These are phyloP conservation scores for Zele albiditarsus DNA, from an alignment of 2,888 invertebrate genomes.

Conservation along the genomic window DNA sequence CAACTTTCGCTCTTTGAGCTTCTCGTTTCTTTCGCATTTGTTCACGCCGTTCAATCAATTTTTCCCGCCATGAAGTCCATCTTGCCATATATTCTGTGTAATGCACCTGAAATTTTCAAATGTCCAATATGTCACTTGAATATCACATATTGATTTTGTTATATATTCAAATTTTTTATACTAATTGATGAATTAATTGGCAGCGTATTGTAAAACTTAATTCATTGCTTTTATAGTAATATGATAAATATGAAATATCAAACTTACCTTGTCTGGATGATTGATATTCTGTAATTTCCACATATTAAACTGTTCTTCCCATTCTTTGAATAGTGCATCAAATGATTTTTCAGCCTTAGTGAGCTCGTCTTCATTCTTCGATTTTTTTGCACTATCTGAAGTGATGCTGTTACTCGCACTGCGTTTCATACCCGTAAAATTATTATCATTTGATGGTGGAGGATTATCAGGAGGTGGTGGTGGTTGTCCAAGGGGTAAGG, in stretches of 20 bases:
- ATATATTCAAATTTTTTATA: neutral
- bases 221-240: neutral
- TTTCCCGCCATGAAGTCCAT: slow-evolving; percentile 88
- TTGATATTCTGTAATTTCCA: slow-evolving; percentile 94
- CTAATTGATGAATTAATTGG: neutral
- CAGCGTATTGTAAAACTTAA: neutral
- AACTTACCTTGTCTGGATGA: slow-evolving; percentile 87
- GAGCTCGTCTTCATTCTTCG: slow-evolving; percentile 68
- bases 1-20: slow-evolving; percentile 65
- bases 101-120: slow-evolving; percentile 73
- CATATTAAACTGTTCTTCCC: slow-evolving; percentile 93
- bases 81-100: slow-evolving; percentile 90
- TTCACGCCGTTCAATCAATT: slow-evolving; percentile 85
- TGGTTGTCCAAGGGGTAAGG: slow-evolving; percentile 66
- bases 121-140: slow-evolving; percentile 21
- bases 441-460: slow-evolving; percentile 51
- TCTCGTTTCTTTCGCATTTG: slow-evolving; percentile 84
- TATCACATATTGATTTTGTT: neutral
- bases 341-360: slow-evolving; percentile 87
- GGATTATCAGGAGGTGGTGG: slow-evolving; percentile 60
- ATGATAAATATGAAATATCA: slow-evolving; percentile 5
- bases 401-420: slow-evolving; percentile 57
- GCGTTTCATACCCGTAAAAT: slow-evolving; percentile 59
- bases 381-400: slow-evolving; percentile 67
- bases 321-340: slow-evolving; percentile 90